A percentile compares a stretch with the other conserved stretches of the same genome.
These are phyloP conservation scores for Euphonia xanthogaster DNA, from an alignment of 2,797 vertebrate genomes.

Conservation along the genomic window DNA sequence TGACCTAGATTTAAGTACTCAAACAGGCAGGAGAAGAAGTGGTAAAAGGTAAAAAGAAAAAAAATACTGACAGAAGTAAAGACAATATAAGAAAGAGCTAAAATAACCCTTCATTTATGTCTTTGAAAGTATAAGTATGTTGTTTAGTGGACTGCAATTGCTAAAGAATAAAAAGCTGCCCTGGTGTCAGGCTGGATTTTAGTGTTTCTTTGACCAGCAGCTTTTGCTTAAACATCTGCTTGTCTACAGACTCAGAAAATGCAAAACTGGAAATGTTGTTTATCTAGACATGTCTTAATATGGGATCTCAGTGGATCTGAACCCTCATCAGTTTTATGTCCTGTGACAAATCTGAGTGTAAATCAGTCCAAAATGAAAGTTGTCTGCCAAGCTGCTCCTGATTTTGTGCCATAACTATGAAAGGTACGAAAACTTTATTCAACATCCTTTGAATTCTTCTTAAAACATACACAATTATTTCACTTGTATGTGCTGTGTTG, in stretches of 20 bases:
- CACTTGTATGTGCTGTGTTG: neutral
- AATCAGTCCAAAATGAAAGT: neutral
- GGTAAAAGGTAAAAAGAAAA: neutral
- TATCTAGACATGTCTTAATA: neutral
- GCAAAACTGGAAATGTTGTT: neutral
- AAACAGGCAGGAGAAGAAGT: neutral
- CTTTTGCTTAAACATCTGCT: neutral
- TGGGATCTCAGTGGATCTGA: neutral
- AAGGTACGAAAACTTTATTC: neutral
- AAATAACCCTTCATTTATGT: neutral
- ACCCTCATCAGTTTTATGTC: neutral
- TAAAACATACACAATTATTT: neutral
- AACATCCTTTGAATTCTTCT: neutral
- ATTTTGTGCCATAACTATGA: neutral
- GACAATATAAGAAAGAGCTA: neutral
- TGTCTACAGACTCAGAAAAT: neutral
- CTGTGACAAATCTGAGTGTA: neutral
- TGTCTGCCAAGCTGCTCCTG: neutral
- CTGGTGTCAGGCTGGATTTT: neutral
- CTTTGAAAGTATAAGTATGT: neutral
- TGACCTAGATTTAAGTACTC: neutral
- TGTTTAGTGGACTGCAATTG: neutral
- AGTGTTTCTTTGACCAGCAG: neutral
- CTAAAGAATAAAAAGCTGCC: neutral
- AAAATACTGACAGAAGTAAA: neutral